phyloP scores from a whole-genome alignment of 2,113 vertebrate genomes.

The Guaruba guarouba region DNA sequence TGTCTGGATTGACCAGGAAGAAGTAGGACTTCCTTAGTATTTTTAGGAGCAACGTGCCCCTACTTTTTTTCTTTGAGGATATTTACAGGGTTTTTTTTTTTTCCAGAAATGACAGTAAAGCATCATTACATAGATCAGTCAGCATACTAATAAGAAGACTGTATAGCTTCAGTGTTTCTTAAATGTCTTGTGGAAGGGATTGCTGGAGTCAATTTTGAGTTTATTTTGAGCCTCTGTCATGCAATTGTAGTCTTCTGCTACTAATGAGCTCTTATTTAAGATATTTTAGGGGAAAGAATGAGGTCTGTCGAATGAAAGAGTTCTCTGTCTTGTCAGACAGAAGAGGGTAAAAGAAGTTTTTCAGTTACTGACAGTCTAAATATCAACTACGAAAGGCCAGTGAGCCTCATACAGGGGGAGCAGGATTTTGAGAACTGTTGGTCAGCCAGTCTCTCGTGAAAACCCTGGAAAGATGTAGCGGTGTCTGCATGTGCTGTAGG shows the following conservation, averaged over 20 bases:
- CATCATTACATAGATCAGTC: not conserved
- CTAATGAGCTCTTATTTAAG: not conserved
- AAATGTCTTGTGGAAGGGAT: not conserved
- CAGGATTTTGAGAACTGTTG: not conserved
- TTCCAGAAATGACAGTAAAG: not conserved
- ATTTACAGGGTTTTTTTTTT: not conserved
- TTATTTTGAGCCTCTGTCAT: not conserved
- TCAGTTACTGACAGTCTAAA: not conserved
- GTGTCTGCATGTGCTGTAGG: not conserved
- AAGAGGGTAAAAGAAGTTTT: not conserved
- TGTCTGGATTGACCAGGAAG: not conserved
- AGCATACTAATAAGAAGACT: not conserved
- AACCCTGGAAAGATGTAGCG: fast-evolving
- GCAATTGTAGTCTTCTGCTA: not conserved
- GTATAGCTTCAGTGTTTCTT: not conserved
- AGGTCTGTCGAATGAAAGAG: not conserved
- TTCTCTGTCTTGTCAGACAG: not conserved
- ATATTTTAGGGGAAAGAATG: not conserved
- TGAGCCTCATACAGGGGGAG: not conserved
- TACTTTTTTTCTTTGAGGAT: not conserved
- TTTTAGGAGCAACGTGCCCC: not conserved
- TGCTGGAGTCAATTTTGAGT: not conserved
- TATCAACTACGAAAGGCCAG: not conserved
- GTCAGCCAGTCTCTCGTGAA: not conserved
- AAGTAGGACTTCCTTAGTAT: not conserved